Base-by-base conservation (phyloP, 2,113 vertebrate species). In the Festucalex cinctus region DNA sequence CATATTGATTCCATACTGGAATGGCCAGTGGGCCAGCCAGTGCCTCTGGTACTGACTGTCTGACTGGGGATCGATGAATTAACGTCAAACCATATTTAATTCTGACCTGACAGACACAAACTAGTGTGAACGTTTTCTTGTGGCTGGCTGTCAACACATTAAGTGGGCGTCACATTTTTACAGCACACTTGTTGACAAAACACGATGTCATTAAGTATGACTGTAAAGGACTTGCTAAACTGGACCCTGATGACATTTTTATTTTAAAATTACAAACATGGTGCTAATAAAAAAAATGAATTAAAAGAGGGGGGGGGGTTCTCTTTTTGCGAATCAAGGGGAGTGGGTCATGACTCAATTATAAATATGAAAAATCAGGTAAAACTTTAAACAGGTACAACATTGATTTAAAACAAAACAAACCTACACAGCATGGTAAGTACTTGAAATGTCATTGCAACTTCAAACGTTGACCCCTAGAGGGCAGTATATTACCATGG, bases 41-140 rank as follows among this genome's bases (percentile, higher is more conserved):
- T 73, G 79, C 73, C 82, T 84, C 78, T 84, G 76, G 82, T 84
- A 60, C 64, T 79, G 73, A 63, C 79, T 82, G 84, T 89, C 87
- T 90, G 85, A 82, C 62, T n/a, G 44, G 51, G 71, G 74, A 82
- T 78, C 59, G 74, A 85, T 81, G 77, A n/a, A 83, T 71, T 81
- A 48, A 81, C 62, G 54, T 68, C 36, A 85, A 78, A 72, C 70
- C 48, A 36, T 68, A 63, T 58, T 69, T 59, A 43, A 58, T 58
- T 14, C 56, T 36, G 22, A 41, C 36, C 37, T 0, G n/a, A 62
- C 59, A 19, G 32, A 8, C 53, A 56, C 53, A 35, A 35, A 35
- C 32, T 58, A 8, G 17, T 17, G 16, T 54, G 3, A 57, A 28
- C 3, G 1, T 17, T 56, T 16, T 5, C 16, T 57, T 32, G 14